Evolutionary conservation across 2,113 vertebrate species (phyloP).

Genomic region (Macroglossus sobrinus): DNA sequence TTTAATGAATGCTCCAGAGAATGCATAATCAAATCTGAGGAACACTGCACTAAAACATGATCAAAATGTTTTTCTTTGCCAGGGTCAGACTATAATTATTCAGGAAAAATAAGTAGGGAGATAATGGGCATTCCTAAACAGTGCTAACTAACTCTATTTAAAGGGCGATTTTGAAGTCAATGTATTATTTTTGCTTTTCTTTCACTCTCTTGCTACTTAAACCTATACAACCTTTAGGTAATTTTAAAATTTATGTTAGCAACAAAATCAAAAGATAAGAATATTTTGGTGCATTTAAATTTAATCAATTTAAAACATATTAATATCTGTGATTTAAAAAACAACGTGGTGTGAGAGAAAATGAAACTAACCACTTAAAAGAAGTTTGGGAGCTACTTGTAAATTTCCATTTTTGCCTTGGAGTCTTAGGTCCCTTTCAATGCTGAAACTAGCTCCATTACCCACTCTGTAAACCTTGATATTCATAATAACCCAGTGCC

Average conservation of each 20-base stretch:
- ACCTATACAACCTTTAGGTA: not conserved
- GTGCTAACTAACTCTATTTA: not conserved
- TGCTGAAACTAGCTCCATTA: not conserved
- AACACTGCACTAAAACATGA: not conserved
- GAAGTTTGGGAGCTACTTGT: not conserved
- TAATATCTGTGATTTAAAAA: slow-evolving; percentile 28
- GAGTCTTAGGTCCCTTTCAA: not conserved
- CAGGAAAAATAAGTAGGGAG: not conserved
- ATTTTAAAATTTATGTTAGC: not conserved
- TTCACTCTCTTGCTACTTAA: not conserved
- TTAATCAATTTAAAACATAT: not conserved
- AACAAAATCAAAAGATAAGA: not conserved
- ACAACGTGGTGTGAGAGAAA: not conserved
- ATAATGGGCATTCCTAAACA: not conserved
- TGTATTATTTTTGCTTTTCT: slow-evolving; percentile 3
- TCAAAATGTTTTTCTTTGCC: not conserved
- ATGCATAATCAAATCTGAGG: not conserved
- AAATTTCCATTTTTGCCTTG: slow-evolving; percentile 10
- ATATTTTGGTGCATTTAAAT: slow-evolving; percentile 20
- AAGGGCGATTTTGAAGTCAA: not conserved
- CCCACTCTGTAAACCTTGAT: not conserved
- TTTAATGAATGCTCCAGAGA: not conserved
- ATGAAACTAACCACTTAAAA: not conserved
- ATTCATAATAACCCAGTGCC: not conserved
- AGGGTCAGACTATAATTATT: not conserved